Percentiles rank a stretch among this genome's conserved stretches.
Conservation (phyloP, 2,888 invertebrate genomes). For the Gibbula magus region DNA sequence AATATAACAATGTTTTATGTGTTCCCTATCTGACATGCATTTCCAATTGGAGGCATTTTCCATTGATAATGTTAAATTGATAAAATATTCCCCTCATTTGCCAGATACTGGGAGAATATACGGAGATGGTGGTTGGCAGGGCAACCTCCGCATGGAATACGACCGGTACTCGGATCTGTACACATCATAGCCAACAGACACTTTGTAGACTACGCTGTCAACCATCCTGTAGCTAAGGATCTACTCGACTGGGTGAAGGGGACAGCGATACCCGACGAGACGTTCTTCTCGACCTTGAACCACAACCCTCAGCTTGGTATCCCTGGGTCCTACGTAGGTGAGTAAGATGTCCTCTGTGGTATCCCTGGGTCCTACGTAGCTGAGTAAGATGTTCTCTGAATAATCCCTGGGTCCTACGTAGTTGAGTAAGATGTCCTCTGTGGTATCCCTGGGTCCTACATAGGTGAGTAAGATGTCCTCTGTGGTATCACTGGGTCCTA, state of each 20-base stretch:
- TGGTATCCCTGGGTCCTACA: too few relatives aligned
- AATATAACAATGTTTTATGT: too few relatives aligned
- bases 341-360: too few relatives aligned
- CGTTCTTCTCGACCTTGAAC: conserved; percentile 56
- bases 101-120: background rate
- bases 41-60: too few relatives aligned
- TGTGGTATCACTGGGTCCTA: too few relatives aligned
- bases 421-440: too few relatives aligned
- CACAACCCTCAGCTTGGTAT: conserved; percentile 53
- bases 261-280: conserved; percentile 56
- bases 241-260: conserved; percentile 55
- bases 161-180: conserved; percentile 49
- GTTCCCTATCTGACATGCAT: too few relatives aligned
- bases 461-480: too few relatives aligned
- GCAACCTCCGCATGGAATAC: conserved; percentile 33
- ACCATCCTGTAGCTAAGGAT: conserved; percentile 39
- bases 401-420: too few relatives aligned
- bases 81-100: background rate
- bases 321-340: background rate
- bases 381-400: too few relatives aligned
- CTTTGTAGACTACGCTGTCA: conserved; percentile 53
- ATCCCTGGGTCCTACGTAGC: too few relatives aligned
- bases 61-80: too few relatives aligned
- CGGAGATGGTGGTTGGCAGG: conserved; percentile 3
- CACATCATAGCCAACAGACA: conserved; percentile 51